Evolutionary conservation across 2,888 invertebrate species (phyloP).

Genomic region (Andrena trimmerana): DNA sequence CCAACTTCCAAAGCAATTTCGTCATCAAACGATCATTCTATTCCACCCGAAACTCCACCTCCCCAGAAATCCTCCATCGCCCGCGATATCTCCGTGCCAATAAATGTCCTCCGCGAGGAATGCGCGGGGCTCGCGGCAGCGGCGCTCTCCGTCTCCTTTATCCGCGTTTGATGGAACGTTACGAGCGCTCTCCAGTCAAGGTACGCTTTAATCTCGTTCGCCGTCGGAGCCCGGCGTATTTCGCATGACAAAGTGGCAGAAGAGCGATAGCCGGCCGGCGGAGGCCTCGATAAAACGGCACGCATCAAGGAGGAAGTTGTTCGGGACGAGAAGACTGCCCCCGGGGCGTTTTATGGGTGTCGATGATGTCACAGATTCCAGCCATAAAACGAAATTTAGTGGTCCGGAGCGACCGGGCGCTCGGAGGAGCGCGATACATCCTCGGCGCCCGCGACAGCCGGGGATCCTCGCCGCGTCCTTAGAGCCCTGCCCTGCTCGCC

Average conservation of each 20-base stretch:
- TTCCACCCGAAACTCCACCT: not conserved
- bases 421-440: slow-evolving; percentile 46
- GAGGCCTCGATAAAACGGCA: slow-evolving; percentile 45
- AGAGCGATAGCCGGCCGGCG: slow-evolving; percentile 18
- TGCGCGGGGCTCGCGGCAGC: not conserved
- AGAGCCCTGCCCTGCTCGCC: not conserved
- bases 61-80: slow-evolving; percentile 1
- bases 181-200: slow-evolving; percentile 24
- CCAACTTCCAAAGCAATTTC: too few relatives aligned
- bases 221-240: not conserved
- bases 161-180: slow-evolving; percentile 35
- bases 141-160: not conserved
- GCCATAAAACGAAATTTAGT: slow-evolving; percentile 78
- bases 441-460: slow-evolving; percentile 1
- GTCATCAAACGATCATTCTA: not conserved
- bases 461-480: not conserved
- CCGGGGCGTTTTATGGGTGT: slow-evolving; percentile 74
- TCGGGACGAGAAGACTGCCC: slow-evolving; percentile 63
- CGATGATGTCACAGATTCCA: slow-evolving; percentile 78
- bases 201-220: slow-evolving; percentile 31
- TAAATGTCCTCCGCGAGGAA: slow-evolving; percentile 27
- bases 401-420: slow-evolving; percentile 49
- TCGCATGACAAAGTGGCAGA: slow-evolving; percentile 25
- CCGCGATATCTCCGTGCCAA: slow-evolving; percentile 26
- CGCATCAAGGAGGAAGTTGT: slow-evolving; percentile 59